These are phyloP conservation scores for Lasius fuliginosus DNA, from an alignment of 2,888 invertebrate genomes.

Conservation along the genomic window DNA sequence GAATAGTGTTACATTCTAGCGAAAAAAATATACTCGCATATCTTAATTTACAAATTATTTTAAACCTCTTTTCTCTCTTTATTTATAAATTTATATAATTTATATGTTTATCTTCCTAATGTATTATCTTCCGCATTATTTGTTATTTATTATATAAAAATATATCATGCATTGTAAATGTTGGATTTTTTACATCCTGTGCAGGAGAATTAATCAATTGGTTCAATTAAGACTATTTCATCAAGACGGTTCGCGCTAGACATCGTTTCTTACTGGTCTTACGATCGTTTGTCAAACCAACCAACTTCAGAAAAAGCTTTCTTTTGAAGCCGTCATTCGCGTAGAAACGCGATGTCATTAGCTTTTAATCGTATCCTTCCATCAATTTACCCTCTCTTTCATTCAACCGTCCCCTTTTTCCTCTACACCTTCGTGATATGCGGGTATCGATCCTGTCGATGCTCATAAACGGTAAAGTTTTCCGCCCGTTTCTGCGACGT, in stretches of 20 bases:
- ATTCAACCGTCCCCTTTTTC: slow-evolving; percentile 33
- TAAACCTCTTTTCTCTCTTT: background rate
- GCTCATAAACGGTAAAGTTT: slow-evolving; percentile 63
- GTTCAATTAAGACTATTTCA: slow-evolving; percentile 47
- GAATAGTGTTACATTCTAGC: background rate
- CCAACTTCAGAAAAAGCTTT: slow-evolving; percentile 54
- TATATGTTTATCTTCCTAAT: background rate
- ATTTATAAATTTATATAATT: background rate
- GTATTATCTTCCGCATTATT: background rate
- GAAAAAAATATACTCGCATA: background rate
- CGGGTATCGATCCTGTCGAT: slow-evolving; percentile 64
- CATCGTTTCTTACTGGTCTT: slow-evolving; percentile 44
- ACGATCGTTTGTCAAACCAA: slow-evolving; percentile 53
- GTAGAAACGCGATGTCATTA: slow-evolving; percentile 58
- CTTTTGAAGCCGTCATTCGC: slow-evolving; percentile 54
- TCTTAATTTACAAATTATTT: background rate
- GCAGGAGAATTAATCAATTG: slow-evolving; percentile 41
- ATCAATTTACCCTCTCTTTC: slow-evolving; percentile 56
- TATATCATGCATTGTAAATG: background rate
- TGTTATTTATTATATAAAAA: slow-evolving; percentile 16
- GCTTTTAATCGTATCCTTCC: slow-evolving; percentile 57
- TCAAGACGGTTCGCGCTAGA: slow-evolving; percentile 39
- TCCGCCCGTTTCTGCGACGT: slow-evolving; percentile 42
- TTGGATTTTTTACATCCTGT: background rate
- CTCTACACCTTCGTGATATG: slow-evolving; percentile 40